Base-by-base conservation (phyloP, 2,888 invertebrate species). In the Carpatolechia fugitivella region DNA sequence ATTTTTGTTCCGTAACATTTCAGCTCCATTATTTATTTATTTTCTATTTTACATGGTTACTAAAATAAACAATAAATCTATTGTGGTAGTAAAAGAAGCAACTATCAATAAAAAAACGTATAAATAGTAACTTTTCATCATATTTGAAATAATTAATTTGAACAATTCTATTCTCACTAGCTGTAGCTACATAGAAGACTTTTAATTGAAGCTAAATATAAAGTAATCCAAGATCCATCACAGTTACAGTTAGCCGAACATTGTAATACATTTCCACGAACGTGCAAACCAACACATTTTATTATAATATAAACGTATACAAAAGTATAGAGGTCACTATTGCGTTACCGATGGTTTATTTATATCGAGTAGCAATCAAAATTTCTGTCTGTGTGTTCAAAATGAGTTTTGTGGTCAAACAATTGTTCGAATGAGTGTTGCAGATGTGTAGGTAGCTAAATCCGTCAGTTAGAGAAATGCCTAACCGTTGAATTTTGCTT, bases 391-490 rank as follows among this genome's bases (percentile, higher is more conserved):
- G 66, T 73, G 67, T 72, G 74, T 76, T 72, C 74, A 76, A 80
- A 88, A 88, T 88, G 80, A 87, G 82, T 81, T 87, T 79, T 86
- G 88, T 80, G 86, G 86, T 87, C 79, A 80, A 83, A 86, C 84
- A 87, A 88, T 85, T 69, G 80, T 63, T 65, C 18, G 56, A 13
- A 24, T 20, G 44, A 13, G 20, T 20, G 11, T 29, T 20, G 13
- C 20, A 56, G 62, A 63, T 16, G 11, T 38, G 38, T n/a, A 38
- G 18, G 7, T 41, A 41, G 11, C 11, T 10, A 41, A 11, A 41
- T 10, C 16, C 7, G 11, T 41, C 11, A 0, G 18, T 41, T 11
- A 8, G 1, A 41, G 4, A 1, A 18, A 18, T 10, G 40, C 16
- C 16, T 8, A 10, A 10, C n/a, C n/a, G n/a, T n/a, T n/a, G n/a